phyloP scores from a whole-genome alignment of 2,888 invertebrate genomes.

The Dolichopus griseipennis region DNA sequence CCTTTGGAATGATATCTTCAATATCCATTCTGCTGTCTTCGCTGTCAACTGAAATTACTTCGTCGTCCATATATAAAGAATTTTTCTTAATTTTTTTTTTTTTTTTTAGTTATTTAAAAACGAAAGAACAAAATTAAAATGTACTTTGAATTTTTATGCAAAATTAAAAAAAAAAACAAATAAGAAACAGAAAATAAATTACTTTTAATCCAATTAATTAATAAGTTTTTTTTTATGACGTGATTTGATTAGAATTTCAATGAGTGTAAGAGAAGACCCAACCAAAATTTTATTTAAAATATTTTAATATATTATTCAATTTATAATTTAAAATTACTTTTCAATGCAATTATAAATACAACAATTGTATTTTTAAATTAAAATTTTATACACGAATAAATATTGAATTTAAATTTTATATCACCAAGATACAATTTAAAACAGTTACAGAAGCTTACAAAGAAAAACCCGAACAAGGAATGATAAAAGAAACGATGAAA shows the following conservation, averaged over 20 bases:
- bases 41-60: conserved; percentile 4
- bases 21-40: conserved; percentile 16
- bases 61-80: not conserved
- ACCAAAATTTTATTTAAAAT: too few relatives aligned
- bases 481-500: not conserved
- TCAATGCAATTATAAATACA: too few relatives aligned
- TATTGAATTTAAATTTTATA: too few relatives aligned
- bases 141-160: not conserved
- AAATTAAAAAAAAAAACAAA: too few relatives aligned
- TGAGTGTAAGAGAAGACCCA: too few relatives aligned
- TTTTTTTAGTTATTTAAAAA: not conserved
- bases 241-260: not conserved
- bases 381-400: too few relatives aligned
- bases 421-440: not conserved
- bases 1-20: conserved; percentile 18
- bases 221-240: not conserved
- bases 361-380: too few relatives aligned
- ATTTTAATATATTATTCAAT: too few relatives aligned
- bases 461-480: not conserved
- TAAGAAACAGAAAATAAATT: not conserved
- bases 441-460: not conserved
- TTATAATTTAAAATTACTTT: too few relatives aligned
- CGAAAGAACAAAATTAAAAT: not conserved
- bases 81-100: not conserved
- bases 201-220: not conserved